Conservation (phyloP, 2,888 invertebrate species). For the Scaptomyza flava region DNA sequence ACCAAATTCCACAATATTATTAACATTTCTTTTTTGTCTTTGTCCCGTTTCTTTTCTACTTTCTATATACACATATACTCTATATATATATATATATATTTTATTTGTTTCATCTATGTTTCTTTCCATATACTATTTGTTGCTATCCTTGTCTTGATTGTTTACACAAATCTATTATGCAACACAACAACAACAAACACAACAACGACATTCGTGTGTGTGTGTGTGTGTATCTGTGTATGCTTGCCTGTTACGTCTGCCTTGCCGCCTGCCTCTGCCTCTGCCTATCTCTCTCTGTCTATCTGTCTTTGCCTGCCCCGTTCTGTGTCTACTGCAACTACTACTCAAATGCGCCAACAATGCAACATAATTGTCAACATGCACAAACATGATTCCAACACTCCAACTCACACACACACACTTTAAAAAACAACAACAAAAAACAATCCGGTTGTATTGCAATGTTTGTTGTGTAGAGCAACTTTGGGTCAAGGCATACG, state of each 20-base stretch:
- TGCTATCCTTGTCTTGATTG: slow-evolving; percentile 73
- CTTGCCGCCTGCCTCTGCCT: slow-evolving; percentile 42
- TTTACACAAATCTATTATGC: slow-evolving; percentile 54
- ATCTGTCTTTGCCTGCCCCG: slow-evolving; percentile 58
- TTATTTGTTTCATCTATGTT: slow-evolving; percentile 46
- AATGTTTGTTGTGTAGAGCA: slow-evolving; percentile 83
- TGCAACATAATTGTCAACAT: slow-evolving; percentile 46
- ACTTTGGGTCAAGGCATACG: slow-evolving; percentile 85
- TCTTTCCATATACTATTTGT: slow-evolving; percentile 24
- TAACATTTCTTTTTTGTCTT: slow-evolving; percentile 64
- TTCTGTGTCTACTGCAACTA: slow-evolving; percentile 44
- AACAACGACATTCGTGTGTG: slow-evolving; percentile 20
- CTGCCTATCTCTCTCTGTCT: slow-evolving; percentile 35
- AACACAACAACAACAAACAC: slow-evolving; percentile 43
- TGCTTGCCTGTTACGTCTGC: slow-evolving; percentile 57
- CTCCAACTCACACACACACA: slow-evolving; percentile 22
- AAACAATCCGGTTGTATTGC: slow-evolving; percentile 73
- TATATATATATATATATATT: too few relatives aligned
- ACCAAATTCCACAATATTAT: slow-evolving; percentile 50
- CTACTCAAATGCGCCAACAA: slow-evolving; percentile 24
- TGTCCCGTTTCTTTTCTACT: slow-evolving; percentile 73
- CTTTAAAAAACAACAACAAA: slow-evolving; percentile 32
- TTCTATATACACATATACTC: slow-evolving; percentile 18
- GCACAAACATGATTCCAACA: slow-evolving; percentile 44
- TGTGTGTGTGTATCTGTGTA: slow-evolving; percentile 27